phyloP scores from a whole-genome alignment of 2,888 invertebrate genomes.

The Sarcophaga rosellei region DNA sequence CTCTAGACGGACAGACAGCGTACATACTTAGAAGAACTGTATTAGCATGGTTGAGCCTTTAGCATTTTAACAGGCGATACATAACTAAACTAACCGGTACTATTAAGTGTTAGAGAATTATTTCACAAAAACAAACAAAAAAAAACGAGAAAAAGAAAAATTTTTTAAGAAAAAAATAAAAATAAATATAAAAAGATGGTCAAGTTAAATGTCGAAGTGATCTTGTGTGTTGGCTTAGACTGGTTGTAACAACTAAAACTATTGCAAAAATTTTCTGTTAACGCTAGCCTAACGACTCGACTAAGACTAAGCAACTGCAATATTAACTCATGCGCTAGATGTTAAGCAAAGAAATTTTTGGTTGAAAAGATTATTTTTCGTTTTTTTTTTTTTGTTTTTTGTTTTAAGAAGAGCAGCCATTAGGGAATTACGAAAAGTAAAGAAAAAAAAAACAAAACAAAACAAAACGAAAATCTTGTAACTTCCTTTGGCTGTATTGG shows the following conservation, averaged over 20 bases:
- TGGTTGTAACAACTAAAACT: conserved; percentile 35
- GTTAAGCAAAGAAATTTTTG: background rate
- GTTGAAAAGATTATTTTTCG: background rate
- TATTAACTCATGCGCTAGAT: background rate
- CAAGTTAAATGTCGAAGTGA: conserved; percentile 35
- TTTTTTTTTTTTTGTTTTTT: background rate
- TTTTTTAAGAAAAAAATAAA: conserved; percentile 3
- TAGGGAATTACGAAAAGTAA: conserved; percentile 9
- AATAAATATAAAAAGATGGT: conserved; percentile 6
- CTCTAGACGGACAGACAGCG: background rate
- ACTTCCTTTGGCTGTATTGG: conserved; percentile 59
- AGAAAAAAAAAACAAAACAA: too few relatives aligned
- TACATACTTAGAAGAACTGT: conserved; percentile 6
- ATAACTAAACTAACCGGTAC: conserved; percentile 58
- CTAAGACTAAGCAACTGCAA: background rate
- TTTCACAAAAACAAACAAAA: background rate
- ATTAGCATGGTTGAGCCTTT: conserved; percentile 30
- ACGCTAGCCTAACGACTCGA: background rate
- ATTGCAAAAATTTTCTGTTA: conserved; percentile 40
- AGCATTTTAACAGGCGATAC: conserved; percentile 16
- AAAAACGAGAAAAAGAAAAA: background rate
- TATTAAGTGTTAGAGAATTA: conserved; percentile 58
- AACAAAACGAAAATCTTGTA: background rate
- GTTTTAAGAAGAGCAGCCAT: background rate
- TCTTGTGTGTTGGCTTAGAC: background rate